These are phyloP conservation scores for Drosophila nigrodunni DNA, from an alignment of 1,140 invertebrate species.

Conservation along the genomic window DNA sequence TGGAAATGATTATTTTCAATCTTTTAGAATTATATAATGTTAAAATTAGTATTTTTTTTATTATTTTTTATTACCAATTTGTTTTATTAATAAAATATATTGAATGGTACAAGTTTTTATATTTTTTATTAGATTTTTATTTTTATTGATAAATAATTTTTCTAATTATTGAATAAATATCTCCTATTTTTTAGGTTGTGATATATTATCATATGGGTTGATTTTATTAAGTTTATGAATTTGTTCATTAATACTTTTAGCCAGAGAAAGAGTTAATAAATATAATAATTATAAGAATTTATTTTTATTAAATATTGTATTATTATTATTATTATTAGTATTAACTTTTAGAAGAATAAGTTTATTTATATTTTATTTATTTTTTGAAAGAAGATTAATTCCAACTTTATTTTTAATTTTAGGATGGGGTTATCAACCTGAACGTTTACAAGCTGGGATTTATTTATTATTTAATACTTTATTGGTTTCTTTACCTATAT, in stretches of 20 bases:
- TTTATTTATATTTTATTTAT: conserved; percentile 89
- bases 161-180: conserved; percentile 75
- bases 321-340: conserved; percentile 86
- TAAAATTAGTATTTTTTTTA: too few species aligned
- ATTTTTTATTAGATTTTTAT: conserved; percentile 84
- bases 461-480: conserved; percentile 89
- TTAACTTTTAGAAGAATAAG: conserved; percentile 86
- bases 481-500: conserved; percentile 87
- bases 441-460: conserved; percentile 86
- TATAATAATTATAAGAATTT: conserved; percentile 84
- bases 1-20: too few species aligned
- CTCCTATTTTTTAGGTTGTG: conserved; percentile 84
- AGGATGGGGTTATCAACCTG: conserved; percentile 87
- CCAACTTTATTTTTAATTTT: conserved; percentile 88
- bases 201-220: conserved; percentile 86
- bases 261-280: conserved; percentile 83
- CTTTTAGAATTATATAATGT: too few species aligned
- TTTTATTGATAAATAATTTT: conserved; percentile 84
- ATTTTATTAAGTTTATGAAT: conserved; percentile 85
- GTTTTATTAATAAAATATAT: conserved; percentile 70
- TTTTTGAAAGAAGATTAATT: conserved; percentile 88
- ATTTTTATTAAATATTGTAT: conserved; percentile 86
- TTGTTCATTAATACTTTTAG: conserved; percentile 54
- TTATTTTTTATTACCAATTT: too few species aligned
- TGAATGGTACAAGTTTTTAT: conserved; percentile 84